phyloP scores from a whole-genome alignment of 1,140 invertebrate genomes.

The Telenomus remus region DNA sequence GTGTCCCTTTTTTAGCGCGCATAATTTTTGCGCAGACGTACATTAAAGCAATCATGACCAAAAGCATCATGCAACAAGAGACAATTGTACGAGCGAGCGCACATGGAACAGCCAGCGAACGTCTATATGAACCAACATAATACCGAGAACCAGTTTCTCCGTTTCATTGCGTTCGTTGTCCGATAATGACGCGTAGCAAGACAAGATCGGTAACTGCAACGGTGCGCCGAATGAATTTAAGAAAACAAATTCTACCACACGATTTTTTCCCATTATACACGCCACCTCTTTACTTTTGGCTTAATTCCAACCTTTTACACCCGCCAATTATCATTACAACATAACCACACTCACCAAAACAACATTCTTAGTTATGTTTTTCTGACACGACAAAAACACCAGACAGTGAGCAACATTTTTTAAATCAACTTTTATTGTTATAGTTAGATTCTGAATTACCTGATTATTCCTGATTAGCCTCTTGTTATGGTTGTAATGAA shows the following conservation, averaged over 20 bases:
- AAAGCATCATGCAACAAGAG: slow-evolving; percentile 54
- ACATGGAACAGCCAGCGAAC: slow-evolving; percentile 48
- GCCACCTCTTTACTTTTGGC: slow-evolving; percentile 3
- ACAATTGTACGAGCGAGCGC: slow-evolving; percentile 63
- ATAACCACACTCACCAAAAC: no score
- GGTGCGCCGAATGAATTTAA: slow-evolving; percentile 36
- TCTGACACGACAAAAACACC: no score
- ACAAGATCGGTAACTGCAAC: slow-evolving; percentile 54
- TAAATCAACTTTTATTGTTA: no score
- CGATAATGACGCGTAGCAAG: slow-evolving; percentile 76
- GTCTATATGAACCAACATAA: slow-evolving; percentile 68
- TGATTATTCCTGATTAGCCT: no score
- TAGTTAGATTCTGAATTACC: no score
- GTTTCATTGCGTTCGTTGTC: slow-evolving; percentile 77
- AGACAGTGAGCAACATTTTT: no score
- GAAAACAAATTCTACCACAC: slow-evolving; percentile 25
- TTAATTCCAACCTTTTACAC: not conserved
- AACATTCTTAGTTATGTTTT: no score
- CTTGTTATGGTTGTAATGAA: no score
- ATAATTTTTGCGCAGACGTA: slow-evolving; percentile 29
- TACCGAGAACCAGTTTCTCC: slow-evolving; percentile 75
- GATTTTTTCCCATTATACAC: slow-evolving; percentile 1
- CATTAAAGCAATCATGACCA: slow-evolving; percentile 4
- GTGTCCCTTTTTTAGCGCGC: slow-evolving; percentile 6
- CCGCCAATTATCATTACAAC: no score